A percentile compares a stretch with the other conserved stretches of the same genome.
Evolutionary conservation across 2,888 invertebrate species (phyloP).

Genomic region (Odontomyia ornata): DNA sequence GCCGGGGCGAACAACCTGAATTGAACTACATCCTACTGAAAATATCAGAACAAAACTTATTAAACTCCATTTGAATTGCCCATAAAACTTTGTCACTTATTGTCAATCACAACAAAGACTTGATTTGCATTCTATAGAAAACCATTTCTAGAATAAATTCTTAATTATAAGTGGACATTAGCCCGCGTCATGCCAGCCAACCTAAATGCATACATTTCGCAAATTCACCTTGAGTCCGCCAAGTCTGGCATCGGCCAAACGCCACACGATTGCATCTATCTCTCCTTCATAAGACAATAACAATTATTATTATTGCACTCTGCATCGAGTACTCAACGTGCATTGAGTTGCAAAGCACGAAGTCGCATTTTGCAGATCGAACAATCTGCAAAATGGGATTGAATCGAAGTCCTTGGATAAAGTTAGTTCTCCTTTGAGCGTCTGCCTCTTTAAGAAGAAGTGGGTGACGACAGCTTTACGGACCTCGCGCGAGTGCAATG

Average conservation of each 20-base stretch:
- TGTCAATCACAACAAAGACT: conserved; percentile 30
- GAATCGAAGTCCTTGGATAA: conserved; percentile 31
- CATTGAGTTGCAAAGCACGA: conserved; percentile 42
- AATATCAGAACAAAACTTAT: no score
- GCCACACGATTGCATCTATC: conserved; percentile 27
- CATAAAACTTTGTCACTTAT: neutral
- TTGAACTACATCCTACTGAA: no score
- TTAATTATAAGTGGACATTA: conserved; percentile 35
- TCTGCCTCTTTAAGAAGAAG: neutral
- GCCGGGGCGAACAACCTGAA: no score
- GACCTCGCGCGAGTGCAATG: neutral
- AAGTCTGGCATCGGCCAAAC: conserved; percentile 32
- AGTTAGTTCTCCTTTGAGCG: neutral
- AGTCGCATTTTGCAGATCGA: conserved; percentile 36
- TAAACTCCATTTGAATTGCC: no score
- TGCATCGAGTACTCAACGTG: neutral
- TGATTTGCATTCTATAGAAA: neutral
- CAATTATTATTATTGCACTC: conserved; percentile 37
- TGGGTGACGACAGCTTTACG: conserved; percentile 10
- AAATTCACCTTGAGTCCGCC: conserved; percentile 28
- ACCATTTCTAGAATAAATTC: conserved; percentile 18
- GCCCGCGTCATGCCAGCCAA: conserved; percentile 14
- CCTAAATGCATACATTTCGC: conserved; percentile 34
- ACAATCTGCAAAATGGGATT: conserved; percentile 32
- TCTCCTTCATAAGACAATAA: neutral